Base-by-base conservation (phyloP, 2,797 vertebrate genomes). In the Oreochromis grahami region DNA sequence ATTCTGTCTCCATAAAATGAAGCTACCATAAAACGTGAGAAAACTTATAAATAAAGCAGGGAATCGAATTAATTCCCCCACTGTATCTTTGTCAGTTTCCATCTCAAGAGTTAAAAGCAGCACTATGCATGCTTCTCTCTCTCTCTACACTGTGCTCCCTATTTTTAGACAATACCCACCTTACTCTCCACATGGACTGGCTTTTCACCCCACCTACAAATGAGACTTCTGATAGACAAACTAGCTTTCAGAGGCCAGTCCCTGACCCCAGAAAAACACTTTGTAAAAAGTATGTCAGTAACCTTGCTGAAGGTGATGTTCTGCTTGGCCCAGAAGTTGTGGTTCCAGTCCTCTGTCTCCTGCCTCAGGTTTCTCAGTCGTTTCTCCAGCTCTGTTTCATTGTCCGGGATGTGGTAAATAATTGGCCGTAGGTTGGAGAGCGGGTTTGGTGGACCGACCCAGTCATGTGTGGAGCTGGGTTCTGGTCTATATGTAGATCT, bases 341-440 rank as follows among this genome's bases (percentile, higher is more conserved):
- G 98, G 90, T 99, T 97, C 96, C 98, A 98, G 80, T 97, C 96
- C 82, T 99, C 98, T 0, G 98, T 98, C 87, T 98, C 97, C 88
- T 98, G 97, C 84, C 98, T 96, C 7, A 98, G 86, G 80, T 95
- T 92, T 76, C 98, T 94, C 82, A 99, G 96, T 4, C 93, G 95
- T 80, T 84, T 95, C 91, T 98, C 97, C 94, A 97, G 86, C 26
- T 94, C 84, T 0, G 97, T 97, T 79, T 99, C 98, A 1, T 97
- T 85, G 11, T 96, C 95, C 1, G 97, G 94, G 83, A 96, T 74
- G 15, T 96, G 94, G 92, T 98, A 98, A 53, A 97, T 93, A 76
- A 99, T 63, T 0, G 97, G 98, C 2, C 98, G 95, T 51, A 99
- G 95, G 89, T 98, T 99, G 45, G 98, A 99, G 60, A 94, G 90